phyloP scores from a whole-genome alignment of 30 jellyfish, hydroid and myxozoan species.

The Pseudorhiza aurosa region DNA sequence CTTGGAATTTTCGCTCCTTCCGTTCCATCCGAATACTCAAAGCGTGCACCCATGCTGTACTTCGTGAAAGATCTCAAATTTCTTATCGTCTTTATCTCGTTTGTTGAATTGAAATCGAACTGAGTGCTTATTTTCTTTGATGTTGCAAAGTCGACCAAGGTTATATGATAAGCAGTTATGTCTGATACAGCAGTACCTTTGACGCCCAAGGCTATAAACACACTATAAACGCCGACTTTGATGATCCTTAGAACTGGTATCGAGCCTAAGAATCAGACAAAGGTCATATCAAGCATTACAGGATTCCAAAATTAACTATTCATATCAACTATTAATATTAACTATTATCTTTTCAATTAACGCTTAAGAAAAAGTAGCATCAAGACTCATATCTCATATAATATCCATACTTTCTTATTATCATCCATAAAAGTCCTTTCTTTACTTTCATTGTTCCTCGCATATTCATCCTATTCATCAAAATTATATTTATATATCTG shows the following conservation, averaged over 20 bases:
- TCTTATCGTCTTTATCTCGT: neutral
- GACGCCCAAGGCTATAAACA: constrained; percentile 51
- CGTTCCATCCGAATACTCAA: constrained; percentile 38
- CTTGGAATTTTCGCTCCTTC: constrained; percentile 53
- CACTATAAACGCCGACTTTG: constrained; percentile 27
- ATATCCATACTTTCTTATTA: too few species aligned
- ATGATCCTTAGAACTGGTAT: constrained; percentile 50
- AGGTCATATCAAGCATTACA: too few species aligned
- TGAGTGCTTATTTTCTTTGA: constrained; percentile 10
- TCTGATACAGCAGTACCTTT: constrained; percentile 42
- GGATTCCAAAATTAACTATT: too few species aligned
- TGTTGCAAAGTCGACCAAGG: constrained; percentile 46
- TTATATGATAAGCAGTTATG: constrained; percentile 47
- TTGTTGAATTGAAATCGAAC: constrained; percentile 27
- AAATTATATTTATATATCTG: too few species aligned
- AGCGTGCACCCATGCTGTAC: constrained; percentile 33
- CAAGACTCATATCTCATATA: too few species aligned
- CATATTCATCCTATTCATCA: too few species aligned
- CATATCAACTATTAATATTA: too few species aligned
- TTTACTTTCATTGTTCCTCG: too few species aligned
- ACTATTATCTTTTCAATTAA: too few species aligned
- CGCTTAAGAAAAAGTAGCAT: too few species aligned
- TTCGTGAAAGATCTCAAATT: constrained; percentile 41
- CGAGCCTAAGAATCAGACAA: constrained; percentile 56
- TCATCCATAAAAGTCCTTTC: too few species aligned